Conservation (phyloP, 2,113 vertebrate species). For the Brachyistius frenatus region DNA sequence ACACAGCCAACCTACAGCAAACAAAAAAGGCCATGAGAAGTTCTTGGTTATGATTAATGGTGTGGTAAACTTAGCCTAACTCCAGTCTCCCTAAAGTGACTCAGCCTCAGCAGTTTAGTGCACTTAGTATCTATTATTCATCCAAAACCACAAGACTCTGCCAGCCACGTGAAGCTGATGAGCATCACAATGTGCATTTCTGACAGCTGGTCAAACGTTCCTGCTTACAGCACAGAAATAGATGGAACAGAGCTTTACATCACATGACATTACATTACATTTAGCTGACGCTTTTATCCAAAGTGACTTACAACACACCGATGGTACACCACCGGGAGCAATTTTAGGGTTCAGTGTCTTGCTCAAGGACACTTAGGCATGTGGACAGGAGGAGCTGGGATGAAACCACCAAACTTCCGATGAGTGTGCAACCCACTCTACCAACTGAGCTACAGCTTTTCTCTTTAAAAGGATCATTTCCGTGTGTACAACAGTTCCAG, state of each 20-base stretch:
- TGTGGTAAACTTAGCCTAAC: conserved; percentile 16
- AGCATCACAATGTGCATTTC: conserved; percentile 45
- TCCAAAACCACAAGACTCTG: conserved; percentile 53
- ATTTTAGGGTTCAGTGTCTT: too few relatives aligned
- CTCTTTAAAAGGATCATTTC: too few relatives aligned
- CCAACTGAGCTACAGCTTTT: too few relatives aligned
- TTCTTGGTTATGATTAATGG: conserved; percentile 32
- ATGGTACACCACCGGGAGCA: too few relatives aligned
- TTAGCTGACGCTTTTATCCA: too few relatives aligned
- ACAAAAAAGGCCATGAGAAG: conserved; percentile 1
- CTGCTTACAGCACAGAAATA: conserved; percentile 21
- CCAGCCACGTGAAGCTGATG: conserved; percentile 45
- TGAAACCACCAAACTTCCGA: too few relatives aligned
- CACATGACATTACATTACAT: too few relatives aligned
- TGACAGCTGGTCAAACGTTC: conserved; percentile 52
- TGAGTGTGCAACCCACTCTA: too few relatives aligned
- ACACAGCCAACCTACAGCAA: conserved; percentile 7
- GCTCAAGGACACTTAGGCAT: too few relatives aligned
- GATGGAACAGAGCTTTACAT: conserved; percentile 12
- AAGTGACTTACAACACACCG: too few relatives aligned
- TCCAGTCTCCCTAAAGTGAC: conserved; percentile 38
- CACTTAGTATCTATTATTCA: conserved; percentile 79
- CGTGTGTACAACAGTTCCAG: neutral
- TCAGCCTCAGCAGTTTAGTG: conserved; percentile 58
- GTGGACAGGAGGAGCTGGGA: too few relatives aligned